Evolutionary conservation across 2,113 vertebrate species (phyloP).

Genomic region (Epinephelus fuscoguttatus): DNA sequence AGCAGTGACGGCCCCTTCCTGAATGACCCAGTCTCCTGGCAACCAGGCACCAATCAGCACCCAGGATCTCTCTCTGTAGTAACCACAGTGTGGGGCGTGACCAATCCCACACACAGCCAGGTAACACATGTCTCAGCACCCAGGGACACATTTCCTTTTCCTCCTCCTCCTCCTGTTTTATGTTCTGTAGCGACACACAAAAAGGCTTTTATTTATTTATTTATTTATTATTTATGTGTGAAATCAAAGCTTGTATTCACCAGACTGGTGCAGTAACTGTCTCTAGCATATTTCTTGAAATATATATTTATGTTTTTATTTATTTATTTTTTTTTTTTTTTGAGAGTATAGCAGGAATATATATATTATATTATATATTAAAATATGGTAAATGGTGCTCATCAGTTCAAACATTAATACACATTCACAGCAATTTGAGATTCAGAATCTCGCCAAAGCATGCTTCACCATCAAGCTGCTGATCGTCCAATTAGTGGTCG

Average conservation of each 20-base stretch:
- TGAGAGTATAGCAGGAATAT: too few species aligned
- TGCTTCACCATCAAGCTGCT: too few species aligned
- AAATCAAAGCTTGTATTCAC: background rate
- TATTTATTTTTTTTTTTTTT: too few species aligned
- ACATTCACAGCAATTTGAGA: too few species aligned
- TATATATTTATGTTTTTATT: too few species aligned
- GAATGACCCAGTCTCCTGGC: conserved; percentile 87
- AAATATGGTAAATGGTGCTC: too few species aligned
- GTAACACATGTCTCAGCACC: conserved; percentile 80
- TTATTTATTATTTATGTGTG: background rate
- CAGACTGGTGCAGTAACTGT: background rate
- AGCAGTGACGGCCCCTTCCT: conserved; percentile 82
- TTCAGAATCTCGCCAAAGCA: too few species aligned
- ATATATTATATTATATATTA: too few species aligned
- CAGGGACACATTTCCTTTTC: conserved; percentile 3
- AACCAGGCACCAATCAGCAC: conserved; percentile 94
- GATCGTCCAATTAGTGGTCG: too few species aligned
- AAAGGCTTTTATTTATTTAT: background rate
- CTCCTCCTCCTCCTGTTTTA: background rate
- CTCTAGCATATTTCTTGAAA: background rate
- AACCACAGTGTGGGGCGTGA: conserved; percentile 98
- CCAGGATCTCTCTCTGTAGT: conserved; percentile 96
- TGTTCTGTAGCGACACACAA: background rate
- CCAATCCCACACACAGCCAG: conserved; percentile 96
- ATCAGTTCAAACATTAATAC: too few species aligned